Evolutionary conservation across 37 sponge, comb jelly and placozoan genomes (phyloP), one percentile per base, ranked within the genome.

Genomic region (Agelas oroides): DNA sequence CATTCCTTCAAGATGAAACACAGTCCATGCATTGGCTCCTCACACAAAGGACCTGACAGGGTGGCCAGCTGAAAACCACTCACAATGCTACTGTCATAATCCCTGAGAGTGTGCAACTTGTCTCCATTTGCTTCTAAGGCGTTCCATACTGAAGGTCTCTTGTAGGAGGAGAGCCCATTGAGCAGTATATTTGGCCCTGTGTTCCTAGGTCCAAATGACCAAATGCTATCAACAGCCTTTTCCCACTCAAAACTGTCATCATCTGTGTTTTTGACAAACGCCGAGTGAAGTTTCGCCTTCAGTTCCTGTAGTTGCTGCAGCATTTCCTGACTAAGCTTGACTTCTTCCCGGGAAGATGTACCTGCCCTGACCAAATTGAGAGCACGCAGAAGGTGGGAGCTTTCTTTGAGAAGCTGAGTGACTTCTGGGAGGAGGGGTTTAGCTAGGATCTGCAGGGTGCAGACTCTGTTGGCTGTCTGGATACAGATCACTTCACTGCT

Each of bases 21-120:
- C 38, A 96, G 93, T n/a, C 97, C 99, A 1, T 73, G 70, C 81
- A 96, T 62, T 1, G 99, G 99, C 72, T 99, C 99, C 71, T 99
- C 95, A 87, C 99, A 99, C 33, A 99, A 92, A 8, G 99, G 99
- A 24, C 99, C 99, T 38, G 93, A 75, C n/a, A 88, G 82, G 35
- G 93, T 79, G 20, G 99, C 96, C 75, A 98, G 85, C 76, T 98
- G 96, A 56, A 98, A 98, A 12, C 99, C 99, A 65, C 79, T 84
- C 32, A 99, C 77, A 40, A 99, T 88, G 58, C 93, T 91, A 63
- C 71, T 79, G 64, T 96, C 95, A 66, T 71, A 91, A 35, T 90
- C 90, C 56, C 91, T 20, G 59, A 89, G 57, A 14, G 35, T n/a
- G 20, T 24, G 70, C 19, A 31, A 15, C 5, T 86, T 68, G 12